Base-by-base conservation (phyloP, 2,797 vertebrate species). In the Distichodus sexfasciatus region DNA sequence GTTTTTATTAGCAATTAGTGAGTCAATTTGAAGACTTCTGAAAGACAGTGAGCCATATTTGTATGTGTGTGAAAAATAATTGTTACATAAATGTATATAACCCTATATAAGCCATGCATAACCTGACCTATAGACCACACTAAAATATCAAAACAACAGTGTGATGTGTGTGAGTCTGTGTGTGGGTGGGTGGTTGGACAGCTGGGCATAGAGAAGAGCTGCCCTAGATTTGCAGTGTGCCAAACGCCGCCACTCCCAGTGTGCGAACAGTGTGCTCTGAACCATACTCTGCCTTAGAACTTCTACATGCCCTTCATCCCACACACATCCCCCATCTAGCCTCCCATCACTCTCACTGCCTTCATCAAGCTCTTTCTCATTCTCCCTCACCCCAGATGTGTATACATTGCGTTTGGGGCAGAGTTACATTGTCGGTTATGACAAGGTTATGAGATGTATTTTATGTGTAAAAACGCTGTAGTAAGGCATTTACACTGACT, bases 171-270 rank as follows among this genome's bases (percentile, higher is more conserved):
- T 26, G 47, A 50, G 54, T 64, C 61, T 61, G 41, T 66, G 24
- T 66, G 64, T 24, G 21, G 54, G 26, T 43, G 26, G 62, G 41
- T 28, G n/a, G 17, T 38, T 40, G 58, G 74, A 51, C 58, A 60
- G 46, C 53, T 40, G 28, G 53, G 71, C 68, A 67, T 63, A 38
- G 31, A 63, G 38, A 62, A 41, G 48, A 63, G 41, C 43, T 78
- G 76, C 59, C 72, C 76, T 72, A 74, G 74, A 69, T 74, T 73
- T 64, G 43, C 57, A 67, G 40, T 24, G 10, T 74, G 71, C 71
- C 71, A 79, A 74, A 67, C 53, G 44, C 57, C 65, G 47, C 68
- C 77, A 79, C 69, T 75, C 57, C 47, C 62, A 36, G 31, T 43
- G 38, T 66, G 69, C 57, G 60, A 53, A 48, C 54, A 65, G 54